Evolutionary conservation across 1,140 invertebrate species (phyloP).

Genomic region (Scaptodrosophila lebanonensis): DNA sequence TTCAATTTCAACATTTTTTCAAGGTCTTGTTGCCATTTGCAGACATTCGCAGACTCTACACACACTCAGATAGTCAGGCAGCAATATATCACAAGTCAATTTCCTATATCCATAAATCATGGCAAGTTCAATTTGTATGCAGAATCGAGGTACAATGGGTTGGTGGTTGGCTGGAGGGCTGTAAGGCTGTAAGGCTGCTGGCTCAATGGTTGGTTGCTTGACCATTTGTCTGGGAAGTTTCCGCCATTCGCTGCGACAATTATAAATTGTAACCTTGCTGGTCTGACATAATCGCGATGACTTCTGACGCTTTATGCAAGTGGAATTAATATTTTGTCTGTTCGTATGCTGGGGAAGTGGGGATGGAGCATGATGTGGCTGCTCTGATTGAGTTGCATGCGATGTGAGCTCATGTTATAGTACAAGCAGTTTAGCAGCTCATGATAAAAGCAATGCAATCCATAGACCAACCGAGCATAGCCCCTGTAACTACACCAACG

Average conservation of each 20-base stretch:
- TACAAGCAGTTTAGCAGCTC: too few relatives aligned
- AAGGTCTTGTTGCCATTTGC: too few relatives aligned
- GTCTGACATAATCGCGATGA: conserved; percentile 71
- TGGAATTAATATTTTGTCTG: conserved; percentile 64
- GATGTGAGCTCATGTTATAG: too few relatives aligned
- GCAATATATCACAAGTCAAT: conserved; percentile 69
- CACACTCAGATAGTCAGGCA: conserved; percentile 26
- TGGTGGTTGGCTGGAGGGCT: too few relatives aligned
- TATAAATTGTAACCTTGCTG: conserved; percentile 70
- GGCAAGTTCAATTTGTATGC: conserved; percentile 41
- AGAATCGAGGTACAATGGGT: too few relatives aligned
- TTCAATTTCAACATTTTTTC: too few relatives aligned
- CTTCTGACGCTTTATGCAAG: conserved; percentile 39
- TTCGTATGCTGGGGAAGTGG: conserved; percentile 18
- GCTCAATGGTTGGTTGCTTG: conserved; percentile 17
- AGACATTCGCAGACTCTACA: too few relatives aligned
- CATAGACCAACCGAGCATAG: too few relatives aligned
- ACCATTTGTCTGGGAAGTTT: conserved; percentile 62
- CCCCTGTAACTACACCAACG: too few relatives aligned
- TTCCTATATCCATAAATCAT: conserved; percentile 63
- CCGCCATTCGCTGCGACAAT: conserved; percentile 64
- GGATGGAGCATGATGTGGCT: conserved; percentile 61
- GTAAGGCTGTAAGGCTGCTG: too few relatives aligned
- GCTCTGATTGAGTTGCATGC: conserved; percentile 69
- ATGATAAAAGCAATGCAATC: too few relatives aligned